Base-by-base conservation (phyloP, 2,797 vertebrate genomes). In the Astyanax mexicanus region DNA sequence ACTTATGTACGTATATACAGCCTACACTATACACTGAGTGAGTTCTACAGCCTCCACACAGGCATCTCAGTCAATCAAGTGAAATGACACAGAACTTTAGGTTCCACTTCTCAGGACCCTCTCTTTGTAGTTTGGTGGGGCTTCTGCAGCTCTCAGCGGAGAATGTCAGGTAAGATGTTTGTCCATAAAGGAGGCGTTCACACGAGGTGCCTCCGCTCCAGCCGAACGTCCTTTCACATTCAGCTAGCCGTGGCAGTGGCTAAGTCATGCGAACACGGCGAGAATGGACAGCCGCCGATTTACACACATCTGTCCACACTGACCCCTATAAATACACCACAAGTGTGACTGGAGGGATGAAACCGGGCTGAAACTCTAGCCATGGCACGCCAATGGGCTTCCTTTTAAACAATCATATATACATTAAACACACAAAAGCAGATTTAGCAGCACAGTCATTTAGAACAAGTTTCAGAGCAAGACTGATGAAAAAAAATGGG, bases 311-410 rank as follows among this genome's bases (percentile, higher is more conserved):
- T 72, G 71, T 82, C 58, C 73, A 67, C 58, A 35, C 58, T 37
- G 69, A 73, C 72, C 81, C 74, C 83, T 85, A 81, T 85, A 83
- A 85, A 83, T 83, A 83, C 69, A 73, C 64, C 77, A 42, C 62
- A 64, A 81, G 76, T 78, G 80, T 72, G 75, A 74, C 69, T 38
- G 35, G 65, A 65, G 42, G 78, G 61, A 49, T 29, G 57, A 65
- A 11, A 57, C 1, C 35, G 23, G 32, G 64, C 62, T 38, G 38
- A 38, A 61, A 78, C 77, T 61, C 76, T 67, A 76, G 27, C 32
- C 38, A 6, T 4, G 29, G n/a, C 66, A 55, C 52, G 25, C 32
- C 38, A 60, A 15, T n/a, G 10, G 15, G 42, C 55, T 60, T 57
- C 45, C 29, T 27, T 25, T 77, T 55, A 61, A 69, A 54, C 27